Evolutionary conservation across 2,888 invertebrate genomes (phyloP), one percentile per base, ranked within the genome.

Genomic region (Hanleya hanleyi): DNA sequence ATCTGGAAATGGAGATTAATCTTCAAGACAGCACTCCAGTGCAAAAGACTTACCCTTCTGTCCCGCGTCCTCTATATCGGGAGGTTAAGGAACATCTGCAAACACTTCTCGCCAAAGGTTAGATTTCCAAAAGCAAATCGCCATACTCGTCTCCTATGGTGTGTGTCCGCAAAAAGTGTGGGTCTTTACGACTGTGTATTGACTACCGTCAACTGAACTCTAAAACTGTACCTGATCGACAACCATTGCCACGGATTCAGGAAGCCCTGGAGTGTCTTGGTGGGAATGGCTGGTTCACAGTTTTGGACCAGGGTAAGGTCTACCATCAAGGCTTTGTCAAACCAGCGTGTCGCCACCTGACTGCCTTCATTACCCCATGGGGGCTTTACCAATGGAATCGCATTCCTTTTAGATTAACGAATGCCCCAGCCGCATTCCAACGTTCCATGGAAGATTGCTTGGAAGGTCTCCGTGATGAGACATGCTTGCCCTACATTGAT

Each of bases 91-190:
- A n/a, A n/a, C n/a, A n/a, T n/a, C n/a, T n/a, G n/a, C n/a, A n/a
- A n/a, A n/a, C n/a, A n/a, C n/a, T n/a, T n/a, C n/a, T n/a, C n/a
- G n/a, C n/a, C n/a, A n/a, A n/a, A n/a, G n/a, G n/a, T n/a, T n/a
- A n/a, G n/a, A n/a, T n/a, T n/a, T n/a, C n/a, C n/a, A n/a, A n/a
- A n/a, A n/a, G n/a, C n/a, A n/a, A n/a, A n/a, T n/a, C n/a, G n/a
- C n/a, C n/a, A n/a, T n/a, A n/a, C n/a, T n/a, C n/a, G n/a, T 26
- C 26, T 51, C 51, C 51, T 18, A 51, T 51, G 51, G 51, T 51
- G 6, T 51, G 51, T 18, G 51, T 51, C n/a, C n/a, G n/a, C n/a
- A n/a, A 51, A 18, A 5, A 18, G 18, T 22, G 29, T 18, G 5
- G 18, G 5, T 26, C 26, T 18, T 29, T 51, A 5, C 22, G 51